Evolutionary conservation across 2,888 invertebrate genomes (phyloP).

Genomic region (Myopa tessellatipennis): DNA sequence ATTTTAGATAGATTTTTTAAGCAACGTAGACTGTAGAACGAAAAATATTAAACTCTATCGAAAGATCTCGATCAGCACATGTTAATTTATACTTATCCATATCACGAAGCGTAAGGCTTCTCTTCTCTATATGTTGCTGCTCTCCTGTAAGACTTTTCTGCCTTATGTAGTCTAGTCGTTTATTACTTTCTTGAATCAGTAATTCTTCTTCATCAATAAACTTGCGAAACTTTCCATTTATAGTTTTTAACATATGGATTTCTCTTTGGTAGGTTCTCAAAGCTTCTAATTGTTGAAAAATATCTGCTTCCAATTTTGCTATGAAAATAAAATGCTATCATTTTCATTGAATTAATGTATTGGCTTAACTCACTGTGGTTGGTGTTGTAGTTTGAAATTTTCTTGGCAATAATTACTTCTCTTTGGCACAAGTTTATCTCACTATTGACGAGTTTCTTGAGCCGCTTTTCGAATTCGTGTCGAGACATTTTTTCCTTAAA

Average conservation of each 20-base stretch:
- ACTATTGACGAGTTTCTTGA: neutral
- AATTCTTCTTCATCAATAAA: neutral
- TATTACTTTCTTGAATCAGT: neutral
- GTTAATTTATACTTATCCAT: conserved; percentile 8
- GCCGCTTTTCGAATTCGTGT: conserved; percentile 11
- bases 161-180: neutral
- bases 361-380: neutral
- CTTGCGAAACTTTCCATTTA: conserved; percentile 1
- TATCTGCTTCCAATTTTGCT: conserved; percentile 11
- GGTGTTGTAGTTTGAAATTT: neutral
- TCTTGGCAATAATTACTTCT: neutral
- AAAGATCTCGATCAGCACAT: neutral
- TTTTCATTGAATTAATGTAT: neutral
- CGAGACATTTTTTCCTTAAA: neutral
- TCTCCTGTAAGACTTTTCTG: neutral
- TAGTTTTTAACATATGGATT: neutral
- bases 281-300: neutral
- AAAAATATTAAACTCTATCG: neutral
- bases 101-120: neutral
- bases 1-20: conserved; percentile 2
- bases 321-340: neutral
- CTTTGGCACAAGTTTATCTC: neutral
- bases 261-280: neutral
- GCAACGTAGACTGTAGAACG: conserved; percentile 2
- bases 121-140: neutral